Evolutionary conservation across 2,797 vertebrate genomes (phyloP), one percentile per base, ranked within the genome.

Genomic region (Poecilia wingei): DNA sequence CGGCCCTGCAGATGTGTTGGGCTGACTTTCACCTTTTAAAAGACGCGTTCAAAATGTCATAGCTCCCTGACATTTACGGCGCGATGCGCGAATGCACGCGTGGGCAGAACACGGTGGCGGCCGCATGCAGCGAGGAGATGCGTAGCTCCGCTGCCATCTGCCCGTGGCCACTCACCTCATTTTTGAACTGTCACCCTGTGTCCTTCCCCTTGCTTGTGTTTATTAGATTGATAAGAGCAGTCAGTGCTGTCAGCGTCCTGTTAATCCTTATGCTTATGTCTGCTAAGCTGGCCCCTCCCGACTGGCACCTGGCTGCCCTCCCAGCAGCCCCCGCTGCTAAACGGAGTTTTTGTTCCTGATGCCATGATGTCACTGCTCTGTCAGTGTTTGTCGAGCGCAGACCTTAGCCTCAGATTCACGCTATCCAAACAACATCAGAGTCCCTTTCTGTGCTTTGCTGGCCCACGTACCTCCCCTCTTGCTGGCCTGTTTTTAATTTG

Each of bases 401-500:
- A 71, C 76, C 84, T 84, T 72, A 75, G 77, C 81, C 80, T 79
- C 25, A 78, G 14, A 76, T 55, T 81, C 66, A 55, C 72, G 78
- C 31, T 78, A 13, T 74, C 57, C 53, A 85, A 77, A 89, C 66
- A 75, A 61, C 57, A 2, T 64, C 51, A 61, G 68, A 76, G 53
- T 74, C 68, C 39, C 59, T 77, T 69, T 57, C 20, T 53, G 39
- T 61, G 22, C 74, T 61, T 7, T 61, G 57, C 28, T 61, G 57
- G 28, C 59, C 59, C 31, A 10, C 18, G 28, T 2, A 28, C 80
- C 47, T 68, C 20, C 57, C 74, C 22, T 4, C 66, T 75, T 78
- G 72, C 75, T 88, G 92, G 93, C 75, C 90, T 92, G 93, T 81
- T 93, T 94, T 95, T 91, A 91, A 93, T 95, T 95, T 92, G 79